Evolutionary conservation across 2,797 vertebrate genomes (phyloP), one percentile per base, ranked within the genome.

Genomic region (Telmatherina bonti): DNA sequence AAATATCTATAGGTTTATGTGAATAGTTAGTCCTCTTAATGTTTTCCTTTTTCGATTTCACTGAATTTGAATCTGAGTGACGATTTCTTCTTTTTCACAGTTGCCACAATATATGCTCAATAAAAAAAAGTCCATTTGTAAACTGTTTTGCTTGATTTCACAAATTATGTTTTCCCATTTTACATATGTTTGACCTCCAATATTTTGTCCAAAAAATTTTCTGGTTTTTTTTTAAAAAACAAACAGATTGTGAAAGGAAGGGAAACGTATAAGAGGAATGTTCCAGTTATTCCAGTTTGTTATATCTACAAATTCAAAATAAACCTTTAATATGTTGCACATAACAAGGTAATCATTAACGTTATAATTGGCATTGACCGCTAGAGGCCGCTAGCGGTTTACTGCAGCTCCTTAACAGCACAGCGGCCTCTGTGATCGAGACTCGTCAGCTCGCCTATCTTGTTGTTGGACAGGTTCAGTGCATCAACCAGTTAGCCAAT

Each of bases 381-480:
- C 0, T 82, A 81, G 88, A 56, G 82, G 89, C 0, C 84, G 82
- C 79, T 79, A 49, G 0, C 15, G 27, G 24, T 72, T 70, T 45
- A n/a, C 10, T 15, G 2, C 8, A 1, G 4, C 11, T 16, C 5
- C 30, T 13, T 61, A 65, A 4, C n/a, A 3, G 13, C 15, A 4
- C n/a, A 3, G 13, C 16, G 7, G 33, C 24, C 30, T 57, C 26
- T 29, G 64, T 47, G 15, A 51, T 74, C 41, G 24, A 49, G 35
- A 54, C 29, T 55, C 56, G 68, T 86, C 74, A 22, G 69, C 63
- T 75, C 7, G 30, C 33, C 47, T n/a, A 29, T 68, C 62, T 62
- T 82, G 86, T 90, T 90, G 86, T 90, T 83, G 86, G 81, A 82
- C 70, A 79, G 86, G 89, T 92, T 91, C 87, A 89, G 82, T 79